A percentile compares a stretch with the other conserved stretches of the same genome.
phyloP scores from a whole-genome alignment of 2,113 vertebrate genomes.

The Condylura cristata region DNA sequence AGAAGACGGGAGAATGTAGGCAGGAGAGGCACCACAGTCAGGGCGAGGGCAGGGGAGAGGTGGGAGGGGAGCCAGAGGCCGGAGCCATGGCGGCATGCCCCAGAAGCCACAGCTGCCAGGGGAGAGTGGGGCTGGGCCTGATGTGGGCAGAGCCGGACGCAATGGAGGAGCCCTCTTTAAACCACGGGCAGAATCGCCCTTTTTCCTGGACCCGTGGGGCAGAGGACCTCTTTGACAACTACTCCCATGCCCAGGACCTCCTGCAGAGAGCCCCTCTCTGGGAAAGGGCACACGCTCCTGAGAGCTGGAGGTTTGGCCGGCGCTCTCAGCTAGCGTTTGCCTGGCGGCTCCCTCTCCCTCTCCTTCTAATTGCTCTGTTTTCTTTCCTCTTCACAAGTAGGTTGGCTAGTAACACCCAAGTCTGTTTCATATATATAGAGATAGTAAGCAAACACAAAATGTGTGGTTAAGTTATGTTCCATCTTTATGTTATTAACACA shows the following conservation, averaged over 20 bases:
- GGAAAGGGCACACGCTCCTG: background rate
- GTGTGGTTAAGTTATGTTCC: slow-evolving; percentile 73
- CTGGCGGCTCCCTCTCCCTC: background rate
- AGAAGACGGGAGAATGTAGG: background rate
- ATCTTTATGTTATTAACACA: slow-evolving; percentile 81
- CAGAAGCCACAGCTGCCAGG: background rate
- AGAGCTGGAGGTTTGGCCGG: background rate
- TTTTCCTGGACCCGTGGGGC: background rate
- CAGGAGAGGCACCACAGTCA: background rate
- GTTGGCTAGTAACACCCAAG: slow-evolving; percentile 74
- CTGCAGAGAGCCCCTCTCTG: background rate
- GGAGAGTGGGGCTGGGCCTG: background rate
- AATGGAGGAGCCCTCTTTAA: background rate
- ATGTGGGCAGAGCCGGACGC: background rate
- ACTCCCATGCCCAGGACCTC: fast-evolving
- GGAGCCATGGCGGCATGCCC: background rate
- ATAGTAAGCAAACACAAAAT: slow-evolving; percentile 82
- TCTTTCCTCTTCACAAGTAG: slow-evolving; percentile 78
- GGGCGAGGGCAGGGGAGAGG: background rate
- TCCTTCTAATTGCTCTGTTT: slow-evolving; percentile 71
- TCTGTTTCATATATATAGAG: slow-evolving; percentile 81
- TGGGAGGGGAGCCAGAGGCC: background rate
- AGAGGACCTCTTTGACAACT: background rate
- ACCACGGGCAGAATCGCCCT: background rate
- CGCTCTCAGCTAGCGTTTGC: background rate